These are phyloP conservation scores for Panulirus ornatus DNA, from an alignment of 1,140 invertebrate genomes.

Conservation along the genomic window DNA sequence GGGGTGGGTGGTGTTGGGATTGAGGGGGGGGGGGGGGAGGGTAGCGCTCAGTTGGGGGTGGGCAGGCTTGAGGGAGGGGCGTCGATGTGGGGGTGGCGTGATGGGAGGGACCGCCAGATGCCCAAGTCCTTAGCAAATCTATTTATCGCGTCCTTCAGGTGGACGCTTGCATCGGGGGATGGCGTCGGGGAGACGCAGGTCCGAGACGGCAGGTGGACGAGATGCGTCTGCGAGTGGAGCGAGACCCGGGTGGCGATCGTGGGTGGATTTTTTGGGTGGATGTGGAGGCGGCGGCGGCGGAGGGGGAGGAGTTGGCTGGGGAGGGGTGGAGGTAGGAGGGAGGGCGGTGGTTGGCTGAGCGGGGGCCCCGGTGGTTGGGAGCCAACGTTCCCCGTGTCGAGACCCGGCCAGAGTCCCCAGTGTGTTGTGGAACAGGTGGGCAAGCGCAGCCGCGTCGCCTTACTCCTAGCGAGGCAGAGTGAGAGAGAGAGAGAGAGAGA, in stretches of 20 bases:
- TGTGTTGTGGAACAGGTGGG: constrained; percentile 63
- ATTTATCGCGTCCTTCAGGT: too few relatives aligned
- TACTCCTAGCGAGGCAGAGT: constrained; percentile 1
- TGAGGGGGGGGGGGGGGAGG: not conserved
- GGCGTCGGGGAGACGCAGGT: too few relatives aligned
- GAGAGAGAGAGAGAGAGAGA: constrained; percentile 8
- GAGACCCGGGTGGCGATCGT: not conserved
- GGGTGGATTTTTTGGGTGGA: not conserved
- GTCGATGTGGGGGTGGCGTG: not conserved
- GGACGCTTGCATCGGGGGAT: too few relatives aligned
- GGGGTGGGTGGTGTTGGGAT: too few relatives aligned
- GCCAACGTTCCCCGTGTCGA: constrained; percentile 27
- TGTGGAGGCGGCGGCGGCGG: constrained; percentile 20
- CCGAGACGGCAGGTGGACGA: too few relatives aligned
- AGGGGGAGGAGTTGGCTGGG: constrained; percentile 38
- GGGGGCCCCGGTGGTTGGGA: constrained; percentile 8
- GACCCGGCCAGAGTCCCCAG: constrained; percentile 22
- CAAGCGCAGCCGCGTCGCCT: constrained; percentile 1
- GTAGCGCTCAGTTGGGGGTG: not conserved
- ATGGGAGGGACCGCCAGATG: not conserved
- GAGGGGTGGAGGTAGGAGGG: constrained; percentile 24
- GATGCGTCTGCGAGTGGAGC: too few relatives aligned
- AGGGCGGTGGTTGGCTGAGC: constrained; percentile 44
- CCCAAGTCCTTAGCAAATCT: too few relatives aligned
- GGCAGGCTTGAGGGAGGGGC: not conserved